Base-by-base conservation (phyloP, 2,888 invertebrate species). In the Pollenia amentaria region DNA sequence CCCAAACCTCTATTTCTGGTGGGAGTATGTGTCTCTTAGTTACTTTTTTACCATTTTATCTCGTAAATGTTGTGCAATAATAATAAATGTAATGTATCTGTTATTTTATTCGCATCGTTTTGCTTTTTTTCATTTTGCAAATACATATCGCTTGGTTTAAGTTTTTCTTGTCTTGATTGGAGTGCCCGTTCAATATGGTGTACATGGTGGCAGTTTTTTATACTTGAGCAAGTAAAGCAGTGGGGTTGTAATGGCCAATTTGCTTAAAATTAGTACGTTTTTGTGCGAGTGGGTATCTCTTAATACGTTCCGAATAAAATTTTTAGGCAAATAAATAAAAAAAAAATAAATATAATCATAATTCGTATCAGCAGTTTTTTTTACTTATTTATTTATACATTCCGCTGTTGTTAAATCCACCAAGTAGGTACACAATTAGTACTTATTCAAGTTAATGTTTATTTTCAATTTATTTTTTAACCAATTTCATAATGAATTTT, bases 31-130 rank as follows among this genome's bases (percentile, higher is more conserved):
- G 55, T 55, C 44, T 21, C 60, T 29, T 40, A 38, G 55, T 75
- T 76, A 44, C 40, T 82, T 82, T 83, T 85, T 85, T 82, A 73
- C 60, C 65, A 81, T 80, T 85, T 73, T 73, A 81, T 73, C 64
- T 76, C 65, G 53, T 77, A 83, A 83, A 80, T 83, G 65, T 60
- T 76, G 60, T 83, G 86, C 57, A 83, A 83, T 83, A 87, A 83
- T 83, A 83, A 87, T 87, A 87, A 87, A 86, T 83, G 76, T 82
- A 86, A 86, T 83, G 83, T 79, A 79, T 64, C 78, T 86, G 79
- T 82, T 80, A 48, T 42, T 53, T 80, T 73, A 29, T 76, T 85
- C 44, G 60, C 80, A 62, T 29, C 65, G 14, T 72, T 76, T 81
- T 72, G 0, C 40, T 42, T 67, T 67, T 83, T 72, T 77, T 44